Percentiles rank a stretch among this genome's conserved stretches.
Evolutionary conservation across 2,888 invertebrate genomes (phyloP).

Genomic region (Acheta domesticus): DNA sequence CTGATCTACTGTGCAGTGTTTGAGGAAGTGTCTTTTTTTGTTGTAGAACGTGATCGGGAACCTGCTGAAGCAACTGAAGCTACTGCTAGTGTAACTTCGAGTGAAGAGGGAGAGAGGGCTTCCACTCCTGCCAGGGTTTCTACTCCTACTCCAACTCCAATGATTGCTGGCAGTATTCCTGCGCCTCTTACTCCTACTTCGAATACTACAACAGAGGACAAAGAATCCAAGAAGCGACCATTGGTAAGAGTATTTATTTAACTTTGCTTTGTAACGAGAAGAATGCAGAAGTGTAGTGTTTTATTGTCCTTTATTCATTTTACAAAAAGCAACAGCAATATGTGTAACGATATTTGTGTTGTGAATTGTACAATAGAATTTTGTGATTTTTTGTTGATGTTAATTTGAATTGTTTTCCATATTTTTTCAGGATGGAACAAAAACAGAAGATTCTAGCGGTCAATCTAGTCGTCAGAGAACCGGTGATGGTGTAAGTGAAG

Average conservation of each 20-base stretch:
- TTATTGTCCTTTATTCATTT: no score
- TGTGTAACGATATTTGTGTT: no score
- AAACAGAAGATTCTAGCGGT: constrained; percentile 30
- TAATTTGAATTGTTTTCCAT: background rate
- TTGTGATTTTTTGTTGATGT: background rate
- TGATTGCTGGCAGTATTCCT: background rate
- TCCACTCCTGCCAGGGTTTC: background rate
- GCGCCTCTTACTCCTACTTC: background rate
- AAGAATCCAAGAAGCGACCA: constrained; percentile 4
- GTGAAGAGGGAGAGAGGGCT: constrained; percentile 22
- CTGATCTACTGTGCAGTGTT: background rate
- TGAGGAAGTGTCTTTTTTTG: background rate
- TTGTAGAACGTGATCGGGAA: constrained; percentile 22
- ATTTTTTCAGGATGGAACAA: constrained; percentile 24
- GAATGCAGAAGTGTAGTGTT: no score
- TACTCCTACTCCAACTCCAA: background rate
- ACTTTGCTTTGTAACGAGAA: no score
- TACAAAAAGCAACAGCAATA: no score
- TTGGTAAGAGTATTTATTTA: constrained; percentile 5
- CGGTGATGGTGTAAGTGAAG: constrained; percentile 36
- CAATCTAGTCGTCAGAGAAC: constrained; percentile 19
- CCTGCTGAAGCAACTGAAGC: constrained; percentile 24
- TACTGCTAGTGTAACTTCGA: background rate
- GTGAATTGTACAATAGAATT: no score
- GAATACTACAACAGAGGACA: background rate